Percentiles rank a stretch among this genome's conserved stretches.
Conservation (phyloP, 2,113 vertebrate genomes). For the Rhadina sibilatrix region DNA sequence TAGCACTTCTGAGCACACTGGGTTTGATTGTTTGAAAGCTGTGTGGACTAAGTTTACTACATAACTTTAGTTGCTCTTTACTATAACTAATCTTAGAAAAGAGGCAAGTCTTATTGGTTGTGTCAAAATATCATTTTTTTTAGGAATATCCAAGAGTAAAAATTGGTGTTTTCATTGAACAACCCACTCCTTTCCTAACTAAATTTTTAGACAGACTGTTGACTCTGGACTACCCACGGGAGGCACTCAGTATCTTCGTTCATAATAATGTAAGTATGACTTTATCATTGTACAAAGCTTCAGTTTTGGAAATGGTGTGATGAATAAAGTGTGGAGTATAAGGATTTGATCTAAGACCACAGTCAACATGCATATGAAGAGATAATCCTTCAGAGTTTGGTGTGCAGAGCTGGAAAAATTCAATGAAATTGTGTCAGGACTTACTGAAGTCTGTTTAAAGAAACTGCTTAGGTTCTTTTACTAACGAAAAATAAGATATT, state of each 20-base stretch:
- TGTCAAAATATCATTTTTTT: conserved; percentile 44
- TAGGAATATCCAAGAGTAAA: conserved; percentile 87
- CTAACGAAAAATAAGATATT: not conserved
- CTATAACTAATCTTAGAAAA: not conserved
- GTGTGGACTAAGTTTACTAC: not conserved
- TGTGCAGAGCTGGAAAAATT: not conserved
- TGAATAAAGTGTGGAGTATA: not conserved
- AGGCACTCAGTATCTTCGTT: conserved; percentile 88
- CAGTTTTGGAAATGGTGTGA: not conserved
- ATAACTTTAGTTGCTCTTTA: not conserved
- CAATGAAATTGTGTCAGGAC: not conserved
- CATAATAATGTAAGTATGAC: conserved; percentile 91
- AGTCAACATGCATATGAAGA: not conserved
- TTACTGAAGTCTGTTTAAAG: not conserved
- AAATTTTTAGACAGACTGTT: conserved; percentile 89
- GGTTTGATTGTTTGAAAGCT: not conserved
- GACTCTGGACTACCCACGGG: conserved; percentile 88
- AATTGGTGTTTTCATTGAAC: conserved; percentile 93
- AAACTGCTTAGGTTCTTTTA: not conserved
- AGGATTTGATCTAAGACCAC: not conserved
- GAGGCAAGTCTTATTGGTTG: conserved; percentile 6
- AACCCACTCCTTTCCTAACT: conserved; percentile 95
- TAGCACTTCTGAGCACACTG: not conserved
- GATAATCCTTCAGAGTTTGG: not conserved
- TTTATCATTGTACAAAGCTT: not conserved